Evolutionary conservation across 37 sponge, comb jelly and placozoan species (phyloP).

Genomic region (Chondrilla cf. caribensis): DNA sequence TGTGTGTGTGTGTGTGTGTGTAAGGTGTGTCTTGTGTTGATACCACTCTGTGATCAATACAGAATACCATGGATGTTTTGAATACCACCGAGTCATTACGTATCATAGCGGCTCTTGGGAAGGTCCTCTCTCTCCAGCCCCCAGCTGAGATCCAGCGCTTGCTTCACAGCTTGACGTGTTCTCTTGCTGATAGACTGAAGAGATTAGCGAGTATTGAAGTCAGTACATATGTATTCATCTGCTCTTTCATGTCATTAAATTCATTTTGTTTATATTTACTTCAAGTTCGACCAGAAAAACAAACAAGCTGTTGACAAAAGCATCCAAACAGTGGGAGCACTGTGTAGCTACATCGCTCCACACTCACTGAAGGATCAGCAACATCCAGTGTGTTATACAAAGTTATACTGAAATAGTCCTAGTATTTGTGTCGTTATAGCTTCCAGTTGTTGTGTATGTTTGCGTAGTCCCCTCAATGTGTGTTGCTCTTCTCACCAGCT

Average conservation of each 20-base stretch:
- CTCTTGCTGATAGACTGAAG: constrained; percentile 16
- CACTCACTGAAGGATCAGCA: constrained; percentile 46
- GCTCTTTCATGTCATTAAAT: not conserved
- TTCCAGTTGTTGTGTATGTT: not conserved
- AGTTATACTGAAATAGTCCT: not conserved
- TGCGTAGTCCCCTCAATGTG: not conserved
- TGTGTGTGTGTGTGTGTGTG: not conserved
- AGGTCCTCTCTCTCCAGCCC: constrained; percentile 52
- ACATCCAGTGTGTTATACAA: constrained; percentile 50
- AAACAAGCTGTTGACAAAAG: constrained; percentile 48
- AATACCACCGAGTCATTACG: constrained; percentile 32
- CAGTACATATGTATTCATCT: not conserved
- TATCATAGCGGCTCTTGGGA: constrained; percentile 53
- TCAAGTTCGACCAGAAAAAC: not conserved
- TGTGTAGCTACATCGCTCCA: constrained; percentile 56
- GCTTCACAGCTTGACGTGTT: constrained; percentile 19
- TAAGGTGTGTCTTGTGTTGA: too few relatives aligned
- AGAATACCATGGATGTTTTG: constrained; percentile 36
- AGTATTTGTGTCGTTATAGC: too few relatives aligned
- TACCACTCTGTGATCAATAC: not conserved
- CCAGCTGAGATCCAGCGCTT: constrained; percentile 21
- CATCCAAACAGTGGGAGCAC: constrained; percentile 33
- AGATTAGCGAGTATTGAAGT: constrained; percentile 15
- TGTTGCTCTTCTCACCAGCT: not conserved
- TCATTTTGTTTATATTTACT: not conserved